These are phyloP conservation scores for Oligia fasciuncula DNA, from an alignment of 2,888 invertebrate genomes.

Conservation along the genomic window DNA sequence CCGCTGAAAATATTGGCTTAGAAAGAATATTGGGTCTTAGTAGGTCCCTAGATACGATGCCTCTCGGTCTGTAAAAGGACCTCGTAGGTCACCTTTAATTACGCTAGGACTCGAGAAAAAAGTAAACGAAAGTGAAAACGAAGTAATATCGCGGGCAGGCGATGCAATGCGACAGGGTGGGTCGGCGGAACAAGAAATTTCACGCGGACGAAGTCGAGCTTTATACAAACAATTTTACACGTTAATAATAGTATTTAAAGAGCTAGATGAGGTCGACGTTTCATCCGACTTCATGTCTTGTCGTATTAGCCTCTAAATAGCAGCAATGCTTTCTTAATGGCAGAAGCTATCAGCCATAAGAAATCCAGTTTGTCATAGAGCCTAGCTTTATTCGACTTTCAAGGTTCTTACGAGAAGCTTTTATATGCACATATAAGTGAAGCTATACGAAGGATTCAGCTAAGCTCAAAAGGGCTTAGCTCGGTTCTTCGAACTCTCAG, in stretches of 20 bases:
- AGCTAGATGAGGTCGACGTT: background rate
- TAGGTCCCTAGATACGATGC: background rate
- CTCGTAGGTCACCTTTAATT: background rate
- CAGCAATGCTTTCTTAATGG: background rate
- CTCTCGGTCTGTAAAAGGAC: background rate
- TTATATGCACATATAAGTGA: slow-evolving; percentile 8
- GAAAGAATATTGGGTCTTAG: background rate
- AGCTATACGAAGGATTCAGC: slow-evolving; percentile 21
- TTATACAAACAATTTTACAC: background rate
- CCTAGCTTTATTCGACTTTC: background rate
- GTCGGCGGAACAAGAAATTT: background rate
- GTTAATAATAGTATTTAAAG: background rate
- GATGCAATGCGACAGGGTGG: background rate
- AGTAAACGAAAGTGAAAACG: background rate
- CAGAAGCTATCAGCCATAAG: background rate
- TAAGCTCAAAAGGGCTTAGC: slow-evolving; percentile 29
- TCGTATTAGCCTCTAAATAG: background rate
- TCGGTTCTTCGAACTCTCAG: slow-evolving; percentile 4
- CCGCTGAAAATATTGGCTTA: too few species aligned
- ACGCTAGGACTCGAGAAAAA: background rate
- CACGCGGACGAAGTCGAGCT: background rate
- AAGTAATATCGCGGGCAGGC: too few species aligned
- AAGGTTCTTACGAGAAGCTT: slow-evolving; percentile 1
- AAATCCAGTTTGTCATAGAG: background rate
- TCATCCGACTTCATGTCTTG: background rate